These are phyloP conservation scores for Trichomalopsis sarcophagae DNA, from an alignment of 1,140 invertebrate species.

Conservation along the genomic window DNA sequence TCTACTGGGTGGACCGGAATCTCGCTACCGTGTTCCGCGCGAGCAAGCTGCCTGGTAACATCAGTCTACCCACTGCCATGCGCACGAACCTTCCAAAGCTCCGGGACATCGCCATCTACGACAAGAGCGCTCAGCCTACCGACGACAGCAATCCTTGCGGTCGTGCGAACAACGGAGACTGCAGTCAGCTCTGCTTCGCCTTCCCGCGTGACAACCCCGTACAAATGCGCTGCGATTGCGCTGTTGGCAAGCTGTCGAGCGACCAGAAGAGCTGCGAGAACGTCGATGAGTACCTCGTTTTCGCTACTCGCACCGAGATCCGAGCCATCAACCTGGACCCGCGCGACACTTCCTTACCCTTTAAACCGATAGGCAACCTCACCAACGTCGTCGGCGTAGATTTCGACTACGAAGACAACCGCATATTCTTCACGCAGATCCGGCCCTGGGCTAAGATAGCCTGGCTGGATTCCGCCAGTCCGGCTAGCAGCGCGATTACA, in stretches of 20 bases:
- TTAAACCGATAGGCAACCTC: slow-evolving; percentile 90
- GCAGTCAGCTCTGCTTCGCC: slow-evolving; percentile 97
- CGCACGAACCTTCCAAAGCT: slow-evolving; percentile 89
- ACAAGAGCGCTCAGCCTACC: slow-evolving; percentile 88
- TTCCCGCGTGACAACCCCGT: slow-evolving; percentile 79
- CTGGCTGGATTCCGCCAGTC: slow-evolving; percentile 83
- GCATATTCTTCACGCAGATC: slow-evolving; percentile 93
- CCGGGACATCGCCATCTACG: slow-evolving; percentile 93
- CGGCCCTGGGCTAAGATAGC: slow-evolving; percentile 92
- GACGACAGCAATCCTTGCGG: slow-evolving; percentile 87
- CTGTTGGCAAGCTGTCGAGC: slow-evolving; percentile 84
- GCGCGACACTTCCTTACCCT: slow-evolving; percentile 86
- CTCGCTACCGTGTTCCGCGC: slow-evolving; percentile 91
- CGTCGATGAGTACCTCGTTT: slow-evolving; percentile 92
- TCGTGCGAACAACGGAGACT: slow-evolving; percentile 85
- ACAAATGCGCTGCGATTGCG: slow-evolving; percentile 86
- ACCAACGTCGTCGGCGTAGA: slow-evolving; percentile 98
- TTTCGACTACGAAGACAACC: slow-evolving; percentile 93
- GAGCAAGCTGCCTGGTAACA: slow-evolving; percentile 85
- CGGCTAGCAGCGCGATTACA: slow-evolving; percentile 79
- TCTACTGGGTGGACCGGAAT: slow-evolving; percentile 98
- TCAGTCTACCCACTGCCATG: slow-evolving; percentile 80
- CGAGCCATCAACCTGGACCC: slow-evolving; percentile 89
- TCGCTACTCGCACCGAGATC: slow-evolving; percentile 94
- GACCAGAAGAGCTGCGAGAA: slow-evolving; percentile 85